Evolutionary conservation across 2,113 vertebrate genomes (phyloP), one percentile per base, ranked within the genome.

Genomic region (Sorex araneus): DNA sequence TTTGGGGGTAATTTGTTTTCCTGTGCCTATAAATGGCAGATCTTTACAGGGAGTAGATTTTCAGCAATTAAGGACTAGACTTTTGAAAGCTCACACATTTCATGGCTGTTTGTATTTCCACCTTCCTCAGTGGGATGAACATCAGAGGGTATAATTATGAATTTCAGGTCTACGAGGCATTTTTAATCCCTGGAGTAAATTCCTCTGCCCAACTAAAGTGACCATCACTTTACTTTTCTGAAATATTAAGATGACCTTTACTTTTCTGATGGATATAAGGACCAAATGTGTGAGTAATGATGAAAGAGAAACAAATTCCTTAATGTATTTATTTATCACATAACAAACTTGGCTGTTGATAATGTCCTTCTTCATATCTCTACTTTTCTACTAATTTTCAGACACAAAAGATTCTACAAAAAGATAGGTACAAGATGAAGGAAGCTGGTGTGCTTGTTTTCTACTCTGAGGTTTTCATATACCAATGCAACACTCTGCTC

Each of bases 11-110:
- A 85, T 95, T 96, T 95, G 84, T 93, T 78, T 94, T 90, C 64
- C 54, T 63, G 79, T 91, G 69, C 34, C 90, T 92, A 92, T 91
- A 95, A 97, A 95, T 89, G 93, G 95, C 80, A 96, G 34, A 84
- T 92, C 92, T 91, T 96, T 96, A 86, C 93, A 89, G 95, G 90
- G 90, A 96, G 96, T 95, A 94, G 88, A 95, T 96, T 95, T 90
- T 84, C 43, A 94, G 78, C 92, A 95, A 97, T 95, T 96, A 97
- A 95, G 77, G 60, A 84, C 73, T 84, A 92, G 90, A 80, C 64
- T 67, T 95, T 93, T 94, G 84, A 96, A 95, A 94, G 84, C 84
- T 86, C 77, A 84, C 40, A 78, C 63, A 36, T 86, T 63, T 67
- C 28, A 10, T 30, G 66, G 73, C 75, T 92, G 43, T 87, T 87